phyloP scores from a whole-genome alignment of 2,888 invertebrate species.

The Atethmia centrago region DNA sequence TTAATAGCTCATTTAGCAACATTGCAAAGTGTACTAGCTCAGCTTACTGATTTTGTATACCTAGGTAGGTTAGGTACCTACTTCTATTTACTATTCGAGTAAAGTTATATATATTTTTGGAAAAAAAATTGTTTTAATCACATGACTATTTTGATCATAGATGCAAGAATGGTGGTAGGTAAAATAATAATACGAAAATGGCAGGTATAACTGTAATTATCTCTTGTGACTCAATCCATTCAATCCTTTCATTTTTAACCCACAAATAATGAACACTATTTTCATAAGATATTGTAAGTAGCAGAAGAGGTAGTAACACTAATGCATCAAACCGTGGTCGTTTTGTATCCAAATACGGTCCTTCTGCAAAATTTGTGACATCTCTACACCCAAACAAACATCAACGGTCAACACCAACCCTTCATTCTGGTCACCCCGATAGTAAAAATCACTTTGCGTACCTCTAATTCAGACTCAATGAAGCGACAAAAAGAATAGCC shows the following conservation, averaged over 20 bases:
- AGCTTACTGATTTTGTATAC: constrained; percentile 8
- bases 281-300: background rate
- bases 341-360: background rate
- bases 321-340: too few species aligned
- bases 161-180: background rate
- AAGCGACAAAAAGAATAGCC: constrained; percentile 69
- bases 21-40: constrained; percentile 22
- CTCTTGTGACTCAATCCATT: background rate
- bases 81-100: constrained; percentile 2
- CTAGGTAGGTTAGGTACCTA: background rate
- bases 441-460: constrained; percentile 60
- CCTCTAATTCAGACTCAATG: constrained; percentile 61
- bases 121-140: background rate
- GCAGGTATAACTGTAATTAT: background rate
- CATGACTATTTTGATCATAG: background rate
- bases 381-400: constrained; percentile 1
- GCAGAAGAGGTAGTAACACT: background rate
- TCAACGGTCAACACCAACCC: constrained; percentile 31
- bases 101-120: background rate
- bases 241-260: background rate
- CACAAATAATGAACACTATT: background rate
- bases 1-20: constrained; percentile 43
- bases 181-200: background rate
- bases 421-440: constrained; percentile 40
- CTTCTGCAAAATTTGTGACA: background rate